Base-by-base conservation (phyloP, 2,113 vertebrate species). In the Polypterus senegalus region DNA sequence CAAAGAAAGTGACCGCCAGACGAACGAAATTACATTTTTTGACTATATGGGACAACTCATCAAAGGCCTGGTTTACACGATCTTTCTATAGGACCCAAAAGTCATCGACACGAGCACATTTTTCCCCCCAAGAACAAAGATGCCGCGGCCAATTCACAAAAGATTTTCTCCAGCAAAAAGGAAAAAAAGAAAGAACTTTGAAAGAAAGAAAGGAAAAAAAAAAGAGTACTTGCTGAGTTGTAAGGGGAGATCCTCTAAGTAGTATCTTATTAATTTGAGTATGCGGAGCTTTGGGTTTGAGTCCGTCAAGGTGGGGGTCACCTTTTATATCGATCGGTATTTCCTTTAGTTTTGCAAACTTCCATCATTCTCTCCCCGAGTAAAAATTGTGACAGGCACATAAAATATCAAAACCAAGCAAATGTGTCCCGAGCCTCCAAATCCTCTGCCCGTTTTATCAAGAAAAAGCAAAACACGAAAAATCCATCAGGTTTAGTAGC, bases 1-100 rank as follows among this genome's bases (percentile, higher is more conserved):
- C 84, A 88, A 83, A 90, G 87, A 76, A 77, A 81, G 77, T 82
- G 79, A 76, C 83, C 82, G 81, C 75, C 83, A 69, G 69, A 77
- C 72, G 73, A 79, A 76, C 71, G 72, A 84, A 78, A 84, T 86
- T 70, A 78, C 75, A 81, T 84, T 78, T 83, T 27, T 76, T 76
- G 60, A 65, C 54, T 64, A 61, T 63, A 73, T 49, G 73, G 74
- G 73, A 70, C 77, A 71, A 66, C 74, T 76, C 81, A 78, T 88
- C 77, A 84, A 82, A 83, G 78, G 62, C 66, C 66, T 78, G 79
- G 74, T 77, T 82, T 76, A 72, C 73, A 64, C 69, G 83, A 74
- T 75, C 68, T 74, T 74, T 78, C 74, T 77, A 69, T 71, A 80
- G 73, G 77, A 81, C 78, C 78, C 81, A 75, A 79, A 88, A 90